Base-by-base conservation (phyloP, 2,888 invertebrate genomes). In the Pandemis corylana region DNA sequence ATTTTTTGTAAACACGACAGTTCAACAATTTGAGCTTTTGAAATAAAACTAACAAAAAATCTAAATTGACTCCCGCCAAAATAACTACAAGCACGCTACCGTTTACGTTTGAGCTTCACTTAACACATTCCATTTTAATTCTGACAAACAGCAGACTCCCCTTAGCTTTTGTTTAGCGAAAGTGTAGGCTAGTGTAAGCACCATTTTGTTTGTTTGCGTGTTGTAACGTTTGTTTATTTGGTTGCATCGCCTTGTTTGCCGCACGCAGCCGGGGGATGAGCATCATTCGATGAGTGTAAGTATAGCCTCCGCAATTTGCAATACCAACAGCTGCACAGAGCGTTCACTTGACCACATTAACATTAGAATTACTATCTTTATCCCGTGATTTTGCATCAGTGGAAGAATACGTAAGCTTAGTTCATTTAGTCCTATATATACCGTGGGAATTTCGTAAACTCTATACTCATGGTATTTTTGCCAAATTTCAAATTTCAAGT, bases 241-340 rank as follows among this genome's bases (percentile, higher is more conserved):
- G 88, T 93, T 92, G 94, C 93, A 92, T 93, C 86, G 90, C 89
- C 87, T 92, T 92, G 93, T 91, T 90, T 90, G 91, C 89, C 85
- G 91, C 89, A 89, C 89, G 89, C 94, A 95, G 94, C 93, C 95
- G 91, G 95, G 96, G 95, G 96, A 96, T 93, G 96, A 96, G 95
- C 96, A 95, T 93, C 95, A 95, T 95, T 95, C 96, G 96, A 96
- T 95, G 96, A 96, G 96, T 96, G 96, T 96, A 95, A 95, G 96
- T 95, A 89, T 83, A 75, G 83, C 82, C 83, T 64, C 75, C 20
- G 72, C 72, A 59, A 62, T 65, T 72, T 68, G 71, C 67, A 72
- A 76, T 65, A 69, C 61, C 28, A 7, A 1, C 7, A 49, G 12
- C 15, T 41, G 61, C 42, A 64, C 53, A 68, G 59, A 73, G 64